Percentiles rank a stretch among this genome's conserved stretches.
These are phyloP conservation scores for Emys orbicularis DNA, from an alignment of 2,797 vertebrate genomes.

Conservation along the genomic window DNA sequence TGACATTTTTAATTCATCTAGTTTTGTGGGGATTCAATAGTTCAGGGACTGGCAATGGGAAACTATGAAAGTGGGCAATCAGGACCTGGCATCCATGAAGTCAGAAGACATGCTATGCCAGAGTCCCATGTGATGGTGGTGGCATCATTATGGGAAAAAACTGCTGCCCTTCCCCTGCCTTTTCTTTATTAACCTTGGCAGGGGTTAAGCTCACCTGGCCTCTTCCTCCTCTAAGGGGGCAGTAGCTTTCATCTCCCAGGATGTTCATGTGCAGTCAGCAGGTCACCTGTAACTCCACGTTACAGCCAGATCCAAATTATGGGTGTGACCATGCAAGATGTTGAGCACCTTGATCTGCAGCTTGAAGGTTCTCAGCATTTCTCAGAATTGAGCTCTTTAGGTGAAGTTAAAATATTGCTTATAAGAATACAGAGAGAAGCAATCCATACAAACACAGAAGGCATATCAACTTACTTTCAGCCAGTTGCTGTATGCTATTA, in stretches of 20 bases:
- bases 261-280: neutral
- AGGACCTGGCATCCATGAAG: neutral
- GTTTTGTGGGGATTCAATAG: neutral
- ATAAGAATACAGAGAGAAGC: neutral
- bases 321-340: neutral
- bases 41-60: neutral
- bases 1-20: neutral
- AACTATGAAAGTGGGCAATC: neutral
- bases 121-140: neutral
- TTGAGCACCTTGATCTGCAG: neutral
- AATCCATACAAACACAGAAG: neutral
- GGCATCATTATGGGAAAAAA: neutral
- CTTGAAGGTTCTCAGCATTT: neutral
- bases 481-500: neutral
- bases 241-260: neutral
- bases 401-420: neutral
- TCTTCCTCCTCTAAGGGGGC: neutral
- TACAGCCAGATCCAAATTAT: neutral
- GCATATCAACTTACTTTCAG: neutral
- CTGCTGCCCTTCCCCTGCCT: neutral
- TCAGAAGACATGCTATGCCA: neutral
- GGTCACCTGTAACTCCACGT: neutral
- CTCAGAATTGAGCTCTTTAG: neutral
- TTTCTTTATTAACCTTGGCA: neutral
- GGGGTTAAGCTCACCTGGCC: neutral